Evolutionary conservation across 2,888 invertebrate genomes (phyloP).

Genomic region (Gortyna flavago): DNA sequence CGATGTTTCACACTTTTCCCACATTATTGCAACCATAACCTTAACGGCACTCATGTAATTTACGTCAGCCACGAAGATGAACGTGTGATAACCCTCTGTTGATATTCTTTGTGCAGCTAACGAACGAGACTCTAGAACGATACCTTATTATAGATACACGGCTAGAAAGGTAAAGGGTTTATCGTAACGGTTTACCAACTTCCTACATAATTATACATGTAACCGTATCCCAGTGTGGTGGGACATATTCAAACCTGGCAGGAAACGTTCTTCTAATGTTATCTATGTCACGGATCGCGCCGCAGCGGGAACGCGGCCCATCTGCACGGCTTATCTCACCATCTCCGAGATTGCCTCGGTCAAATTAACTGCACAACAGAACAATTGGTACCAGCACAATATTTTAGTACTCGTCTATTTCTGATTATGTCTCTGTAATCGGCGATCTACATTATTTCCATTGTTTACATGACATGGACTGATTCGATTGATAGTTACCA

Average conservation of each 20-base stretch:
- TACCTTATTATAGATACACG: neutral
- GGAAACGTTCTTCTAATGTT: conserved; percentile 78
- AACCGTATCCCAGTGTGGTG: conserved; percentile 62
- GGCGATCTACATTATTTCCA: conserved; percentile 73
- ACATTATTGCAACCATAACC: conserved; percentile 76
- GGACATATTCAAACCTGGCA: conserved; percentile 74
- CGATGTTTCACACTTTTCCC: conserved; percentile 84
- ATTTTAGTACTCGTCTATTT: conserved; percentile 68
- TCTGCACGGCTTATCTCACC: conserved; percentile 76
- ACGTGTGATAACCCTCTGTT: conserved; percentile 67
- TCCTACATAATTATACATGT: conserved; percentile 58
- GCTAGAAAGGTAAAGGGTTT: conserved; percentile 55
- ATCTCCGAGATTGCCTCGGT: conserved; percentile 73
- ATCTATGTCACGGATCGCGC: conserved; percentile 83
- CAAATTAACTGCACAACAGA: conserved; percentile 78
- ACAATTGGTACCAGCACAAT: conserved; percentile 74
- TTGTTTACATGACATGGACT: conserved; percentile 77
- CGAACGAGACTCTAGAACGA: conserved; percentile 38
- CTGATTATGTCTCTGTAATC: conserved; percentile 70
- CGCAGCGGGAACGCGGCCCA: conserved; percentile 74
- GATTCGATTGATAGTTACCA: conserved; percentile 73
- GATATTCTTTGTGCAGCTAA: conserved; percentile 65
- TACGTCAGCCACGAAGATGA: conserved; percentile 64
- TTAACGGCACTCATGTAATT: conserved; percentile 78
- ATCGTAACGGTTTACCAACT: conserved; percentile 59